Percentiles rank a stretch among this genome's conserved stretches.
Conservation (phyloP, 1,140 invertebrate species). For the Drosophila bocki region DNA sequence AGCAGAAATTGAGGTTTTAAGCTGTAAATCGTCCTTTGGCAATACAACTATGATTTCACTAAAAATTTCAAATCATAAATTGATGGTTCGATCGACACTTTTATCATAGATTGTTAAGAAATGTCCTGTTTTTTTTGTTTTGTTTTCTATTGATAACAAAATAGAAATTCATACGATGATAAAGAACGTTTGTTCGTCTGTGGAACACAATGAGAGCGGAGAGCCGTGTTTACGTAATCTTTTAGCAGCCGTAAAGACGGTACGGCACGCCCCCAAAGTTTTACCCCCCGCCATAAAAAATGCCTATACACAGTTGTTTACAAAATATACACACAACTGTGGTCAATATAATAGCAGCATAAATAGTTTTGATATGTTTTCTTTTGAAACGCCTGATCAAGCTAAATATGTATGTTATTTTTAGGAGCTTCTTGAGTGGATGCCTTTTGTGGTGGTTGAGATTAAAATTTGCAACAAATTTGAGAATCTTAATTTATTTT, state of each 20-base stretch:
- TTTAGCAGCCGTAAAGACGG: constrained; percentile 31
- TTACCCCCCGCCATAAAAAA: constrained; percentile 35
- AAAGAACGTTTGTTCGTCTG: constrained; percentile 28
- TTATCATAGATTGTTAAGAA: not conserved
- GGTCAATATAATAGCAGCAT: not conserved
- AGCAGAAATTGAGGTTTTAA: too few relatives aligned
- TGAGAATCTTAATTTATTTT: too few relatives aligned
- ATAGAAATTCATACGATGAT: not conserved
- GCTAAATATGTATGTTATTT: too few relatives aligned
- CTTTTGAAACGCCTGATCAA: too few relatives aligned
- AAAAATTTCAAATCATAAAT: not conserved
- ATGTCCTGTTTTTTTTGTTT: not conserved
- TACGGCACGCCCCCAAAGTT: constrained; percentile 28
- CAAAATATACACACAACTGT: constrained; percentile 8
- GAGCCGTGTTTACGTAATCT: constrained; percentile 67
- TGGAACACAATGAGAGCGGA: constrained; percentile 7
- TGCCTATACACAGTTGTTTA: constrained; percentile 34
- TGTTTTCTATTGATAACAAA: constrained; percentile 1
- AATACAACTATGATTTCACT: not conserved
- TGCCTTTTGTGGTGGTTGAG: too few relatives aligned
- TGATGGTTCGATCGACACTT: not conserved
- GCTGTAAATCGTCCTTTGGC: too few relatives aligned
- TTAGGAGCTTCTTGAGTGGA: too few relatives aligned
- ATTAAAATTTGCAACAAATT: too few relatives aligned
- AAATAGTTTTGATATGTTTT: not conserved